Base-by-base conservation (phyloP, 1,140 invertebrate species). In the Sinonovacula constricta region DNA sequence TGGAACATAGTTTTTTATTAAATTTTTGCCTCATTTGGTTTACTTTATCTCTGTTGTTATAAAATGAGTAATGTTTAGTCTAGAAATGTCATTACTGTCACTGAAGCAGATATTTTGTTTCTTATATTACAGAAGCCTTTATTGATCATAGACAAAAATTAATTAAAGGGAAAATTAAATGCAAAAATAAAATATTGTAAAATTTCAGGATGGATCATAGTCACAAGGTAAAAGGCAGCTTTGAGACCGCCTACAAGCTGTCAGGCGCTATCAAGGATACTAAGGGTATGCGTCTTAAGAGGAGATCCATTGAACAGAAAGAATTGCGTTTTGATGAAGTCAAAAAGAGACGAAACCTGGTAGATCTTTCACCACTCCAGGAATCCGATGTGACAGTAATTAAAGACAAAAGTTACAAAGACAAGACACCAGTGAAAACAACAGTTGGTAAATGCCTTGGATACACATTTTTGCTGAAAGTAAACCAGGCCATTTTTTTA, bases 221-320 rank as follows among this genome's bases (percentile, higher is more conserved):
- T 33, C 28, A 22, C 1, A 76, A 57, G 39, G 63, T 31, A 59
- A 66, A 36, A 34, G 72, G 72, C 30, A 45, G 65, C 34, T 76
- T 56, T 59, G 49, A 59, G 4, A 76, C 39, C 15, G 72, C 72
- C 0, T 76, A 76, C 28, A 76, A 76, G 31, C 59, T 76, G 31
- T 66, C 72, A n/a, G 39, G 60, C 14, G 22, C 72, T 10, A 59
- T 31, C 28, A 49, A 45, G 24, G 45, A 76, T 22, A 67, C 28
- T 2, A 76, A 76, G 39, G 34, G 31, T 34, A 12, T 36, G 4
- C 18, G 72, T 15, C 26, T 59, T 36, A 22, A 67, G 28, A 56
- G 72, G 49, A 30, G 72, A 2, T 76, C 72, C 1, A 76, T 76
- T 49, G 72, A 76, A 57, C 72, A 67, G 53, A 76, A 67, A 22